These are phyloP conservation scores for Prochilodus magdalenae DNA, from an alignment of 2,113 vertebrate species.

Conservation along the genomic window DNA sequence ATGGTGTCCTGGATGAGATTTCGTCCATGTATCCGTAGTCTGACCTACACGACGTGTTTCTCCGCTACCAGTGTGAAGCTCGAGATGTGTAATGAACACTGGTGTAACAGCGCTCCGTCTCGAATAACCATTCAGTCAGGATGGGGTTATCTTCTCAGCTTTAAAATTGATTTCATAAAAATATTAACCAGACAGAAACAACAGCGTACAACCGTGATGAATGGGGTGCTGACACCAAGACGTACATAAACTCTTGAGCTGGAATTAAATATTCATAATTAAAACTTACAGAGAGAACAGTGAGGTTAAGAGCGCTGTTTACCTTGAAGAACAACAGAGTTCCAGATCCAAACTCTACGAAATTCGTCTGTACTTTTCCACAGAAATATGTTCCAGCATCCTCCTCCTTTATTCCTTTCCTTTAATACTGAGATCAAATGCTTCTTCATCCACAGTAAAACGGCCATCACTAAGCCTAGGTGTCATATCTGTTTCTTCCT, in stretches of 20 bases:
- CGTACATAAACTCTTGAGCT: neutral
- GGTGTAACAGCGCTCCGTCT: slow-evolving; percentile 22
- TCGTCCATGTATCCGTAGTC: no score
- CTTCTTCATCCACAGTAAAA: neutral
- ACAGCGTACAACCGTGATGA: neutral
- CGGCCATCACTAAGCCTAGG: neutral
- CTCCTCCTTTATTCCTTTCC: neutral
- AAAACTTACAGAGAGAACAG: neutral
- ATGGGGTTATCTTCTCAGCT: neutral
- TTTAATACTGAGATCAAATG: neutral
- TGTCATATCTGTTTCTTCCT: neutral
- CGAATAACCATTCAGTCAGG: neutral
- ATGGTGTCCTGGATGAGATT: no score
- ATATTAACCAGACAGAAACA: neutral
- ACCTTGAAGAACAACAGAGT: slow-evolving; percentile 2
- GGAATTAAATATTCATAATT: neutral
- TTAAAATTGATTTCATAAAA: neutral
- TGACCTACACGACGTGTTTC: no score
- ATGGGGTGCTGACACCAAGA: neutral
- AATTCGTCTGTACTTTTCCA: neutral
- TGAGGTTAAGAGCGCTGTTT: neutral
- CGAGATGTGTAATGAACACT: slow-evolving; percentile 43
- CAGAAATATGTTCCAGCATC: slow-evolving; percentile 25
- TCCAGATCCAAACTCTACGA: slow-evolving; percentile 6
- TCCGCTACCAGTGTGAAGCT: slow-evolving; percentile 27